phyloP scores from a whole-genome alignment of 2,113 vertebrate species.

The Astatotilapia flaviijosephi region DNA sequence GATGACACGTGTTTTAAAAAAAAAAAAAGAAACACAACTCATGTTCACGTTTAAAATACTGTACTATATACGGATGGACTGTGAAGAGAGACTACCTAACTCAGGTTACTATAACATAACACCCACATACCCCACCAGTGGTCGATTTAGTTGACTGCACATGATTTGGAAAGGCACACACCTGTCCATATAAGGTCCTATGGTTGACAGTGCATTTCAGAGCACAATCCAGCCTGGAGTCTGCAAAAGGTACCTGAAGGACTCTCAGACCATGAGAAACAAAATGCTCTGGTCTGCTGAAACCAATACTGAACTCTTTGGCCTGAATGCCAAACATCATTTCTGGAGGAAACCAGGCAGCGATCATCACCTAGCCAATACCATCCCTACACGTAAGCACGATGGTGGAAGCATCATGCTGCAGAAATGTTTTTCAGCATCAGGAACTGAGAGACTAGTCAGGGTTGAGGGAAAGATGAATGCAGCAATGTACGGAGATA shows the following conservation, averaged over 20 bases:
- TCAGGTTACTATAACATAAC: not conserved
- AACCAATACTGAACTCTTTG: not conserved
- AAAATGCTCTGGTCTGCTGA: not conserved
- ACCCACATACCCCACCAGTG: not conserved
- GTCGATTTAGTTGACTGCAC: not conserved
- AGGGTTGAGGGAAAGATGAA: not conserved
- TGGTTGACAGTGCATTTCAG: not conserved
- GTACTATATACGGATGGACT: not conserved
- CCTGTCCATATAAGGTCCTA: not conserved
- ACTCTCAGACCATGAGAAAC: not conserved
- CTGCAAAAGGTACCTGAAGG: not conserved
- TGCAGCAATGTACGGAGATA: not conserved
- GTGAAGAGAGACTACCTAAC: not conserved
- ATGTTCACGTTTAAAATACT: not conserved
- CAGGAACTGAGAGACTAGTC: not conserved
- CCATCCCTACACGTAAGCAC: accelerated
- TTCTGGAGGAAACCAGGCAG: not conserved
- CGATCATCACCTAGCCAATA: not conserved
- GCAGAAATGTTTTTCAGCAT: not conserved
- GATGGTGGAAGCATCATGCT: not conserved
- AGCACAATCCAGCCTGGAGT: not conserved
- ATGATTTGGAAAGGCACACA: not conserved
- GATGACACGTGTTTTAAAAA: not conserved
- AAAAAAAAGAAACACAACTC: not conserved
- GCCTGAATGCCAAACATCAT: not conserved